Evolutionary conservation across 2,113 vertebrate genomes (phyloP), one percentile per base, ranked within the genome.

Genomic region (Anarrhichthys ocellatus): DNA sequence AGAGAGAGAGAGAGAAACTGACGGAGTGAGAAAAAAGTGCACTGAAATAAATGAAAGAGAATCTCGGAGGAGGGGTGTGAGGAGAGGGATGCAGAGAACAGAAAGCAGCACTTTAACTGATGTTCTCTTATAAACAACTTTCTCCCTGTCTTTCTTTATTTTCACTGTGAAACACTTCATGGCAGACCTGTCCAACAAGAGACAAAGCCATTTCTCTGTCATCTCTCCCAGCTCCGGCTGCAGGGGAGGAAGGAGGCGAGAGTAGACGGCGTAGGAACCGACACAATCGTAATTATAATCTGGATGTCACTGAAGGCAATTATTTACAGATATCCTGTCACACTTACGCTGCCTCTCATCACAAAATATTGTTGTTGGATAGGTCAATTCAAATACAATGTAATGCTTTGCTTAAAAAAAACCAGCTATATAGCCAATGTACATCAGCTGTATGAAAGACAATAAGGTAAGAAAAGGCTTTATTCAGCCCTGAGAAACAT

Each of bases 91-190:
- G 72, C 63, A 42, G 52, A 68, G 71, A 86, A 85, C 65, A 88
- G 79, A 85, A 70, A 76, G 73, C 80, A 82, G 78, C 76, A 72
- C 76, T 88, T 80, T 89, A 90, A 90, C 82, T 78, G 89, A 92
- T 93, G 90, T 86, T 90, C 80, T 73, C 74, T 83, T 77, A 89
- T 82, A 87, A 90, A 87, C 84, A 83, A 86, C 79, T 83, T 80
- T 86, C 75, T 83, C 34, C 10, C 83, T 68, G 62, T 81, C 83
- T 74, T 48, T 85, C 82, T 86, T 86, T 62, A 76, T 84, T 86
- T 67, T 80, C 58, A 36, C 18, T 77, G 62, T 76, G 75, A 87
- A 80, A 85, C 82, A 81, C 78, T 78, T 89, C 70, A 80, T 67
- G 73, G 65, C 85, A 44, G 76, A 78, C 74, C 73, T 72, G 74